Percentiles rank a stretch among this genome's conserved stretches.
These are phyloP conservation scores for Sebastes taczanowskii DNA, from an alignment of 2,797 vertebrate genomes.

Conservation along the genomic window DNA sequence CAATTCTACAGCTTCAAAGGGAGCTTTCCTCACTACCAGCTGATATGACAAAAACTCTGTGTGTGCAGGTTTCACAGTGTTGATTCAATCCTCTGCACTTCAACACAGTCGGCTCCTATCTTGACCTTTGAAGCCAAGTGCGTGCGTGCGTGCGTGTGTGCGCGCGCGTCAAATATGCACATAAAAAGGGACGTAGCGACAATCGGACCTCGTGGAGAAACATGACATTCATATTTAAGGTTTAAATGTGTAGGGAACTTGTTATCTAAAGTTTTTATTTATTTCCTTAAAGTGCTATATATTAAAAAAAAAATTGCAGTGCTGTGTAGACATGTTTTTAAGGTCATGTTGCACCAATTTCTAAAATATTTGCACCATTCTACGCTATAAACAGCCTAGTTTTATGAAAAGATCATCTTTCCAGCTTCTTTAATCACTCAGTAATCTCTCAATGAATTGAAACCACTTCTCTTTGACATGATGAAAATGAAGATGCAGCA, in stretches of 20 bases:
- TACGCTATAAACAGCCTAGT: no score
- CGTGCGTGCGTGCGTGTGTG: not conserved
- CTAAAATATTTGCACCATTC: no score
- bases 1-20: slow-evolving; percentile 5
- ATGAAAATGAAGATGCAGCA: not conserved
- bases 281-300: not conserved
- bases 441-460: not conserved
- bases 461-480: not conserved
- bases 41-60: slow-evolving; percentile 17
- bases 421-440: no score
- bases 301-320: not conserved
- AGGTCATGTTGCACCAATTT: no score
- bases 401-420: no score
- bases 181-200: not conserved
- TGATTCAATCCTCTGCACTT: slow-evolving; percentile 15
- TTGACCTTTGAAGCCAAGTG: slow-evolving; percentile 60
- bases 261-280: no score
- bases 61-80: slow-evolving; percentile 1
- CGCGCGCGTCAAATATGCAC: not conserved
- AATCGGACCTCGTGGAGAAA: not conserved
- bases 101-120: not conserved
- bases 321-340: not conserved
- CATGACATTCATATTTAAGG: not conserved
- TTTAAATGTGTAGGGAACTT: not conserved
- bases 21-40: not conserved